These are phyloP conservation scores for Batillaria attramentaria DNA, from an alignment of 1,140 invertebrate genomes.

Conservation along the genomic window DNA sequence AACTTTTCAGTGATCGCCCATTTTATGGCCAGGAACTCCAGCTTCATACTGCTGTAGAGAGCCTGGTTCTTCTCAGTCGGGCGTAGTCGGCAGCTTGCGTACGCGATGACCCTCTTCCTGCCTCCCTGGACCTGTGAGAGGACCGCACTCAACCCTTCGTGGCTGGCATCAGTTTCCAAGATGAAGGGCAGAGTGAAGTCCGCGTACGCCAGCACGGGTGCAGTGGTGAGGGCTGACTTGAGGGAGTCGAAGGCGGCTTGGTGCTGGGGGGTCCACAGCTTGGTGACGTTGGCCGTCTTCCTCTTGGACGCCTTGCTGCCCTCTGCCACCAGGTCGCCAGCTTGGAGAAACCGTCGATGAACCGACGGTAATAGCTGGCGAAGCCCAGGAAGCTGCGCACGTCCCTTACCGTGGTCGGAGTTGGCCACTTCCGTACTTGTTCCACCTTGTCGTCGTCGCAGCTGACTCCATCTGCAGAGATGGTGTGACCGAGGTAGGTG, in stretches of 20 bases:
- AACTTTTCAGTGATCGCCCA: conserved; percentile 30
- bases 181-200: conserved; percentile 45
- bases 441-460: conserved; percentile 49
- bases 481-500: conserved; percentile 33
- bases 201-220: conserved; percentile 46
- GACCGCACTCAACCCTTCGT: conserved; percentile 50
- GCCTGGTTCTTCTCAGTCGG: conserved; percentile 25
- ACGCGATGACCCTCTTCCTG: conserved; percentile 39
- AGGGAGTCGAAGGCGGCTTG: conserved; percentile 40
- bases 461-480: conserved; percentile 3
- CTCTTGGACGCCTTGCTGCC: conserved; percentile 70
- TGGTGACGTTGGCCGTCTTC: conserved; percentile 41
- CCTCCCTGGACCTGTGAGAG: conserved; percentile 50
- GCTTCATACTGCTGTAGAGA: conserved; percentile 31
- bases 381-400: conserved; percentile 61
- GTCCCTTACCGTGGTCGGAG: conserved; percentile 51
- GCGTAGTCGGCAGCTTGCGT: conserved; percentile 34
- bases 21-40: conserved; percentile 34
- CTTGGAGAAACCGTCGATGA: conserved; percentile 51
- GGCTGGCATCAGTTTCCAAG: conserved; percentile 47
- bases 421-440: conserved; percentile 54
- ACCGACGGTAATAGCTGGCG: conserved; percentile 52
- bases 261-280: conserved; percentile 35
- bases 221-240: conserved; percentile 35
- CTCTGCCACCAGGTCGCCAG: conserved; percentile 49